phyloP scores from a whole-genome alignment of 2,888 invertebrate species.

The Merodon equestris region DNA sequence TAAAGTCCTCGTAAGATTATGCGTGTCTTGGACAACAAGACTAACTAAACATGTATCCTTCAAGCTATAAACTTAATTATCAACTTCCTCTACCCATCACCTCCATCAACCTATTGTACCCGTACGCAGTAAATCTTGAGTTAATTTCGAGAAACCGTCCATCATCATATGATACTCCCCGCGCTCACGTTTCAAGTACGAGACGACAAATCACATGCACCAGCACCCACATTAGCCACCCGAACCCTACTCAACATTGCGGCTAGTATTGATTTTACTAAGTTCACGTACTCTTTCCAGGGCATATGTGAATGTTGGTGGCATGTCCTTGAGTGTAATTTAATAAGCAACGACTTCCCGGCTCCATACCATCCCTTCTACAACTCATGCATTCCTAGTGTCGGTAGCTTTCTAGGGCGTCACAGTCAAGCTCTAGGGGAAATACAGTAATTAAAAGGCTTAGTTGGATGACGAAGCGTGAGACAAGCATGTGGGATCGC shows the following conservation, averaged over 20 bases:
- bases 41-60: background rate
- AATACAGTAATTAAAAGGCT: too few species aligned
- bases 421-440: too few species aligned
- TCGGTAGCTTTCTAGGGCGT: too few species aligned
- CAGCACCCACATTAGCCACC: background rate
- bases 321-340: conserved; percentile 44
- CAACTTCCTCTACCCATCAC: background rate
- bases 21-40: too few species aligned
- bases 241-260: conserved; percentile 5
- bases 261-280: conserved; percentile 41
- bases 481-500: too few species aligned
- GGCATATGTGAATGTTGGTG: conserved; percentile 22
- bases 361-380: background rate
- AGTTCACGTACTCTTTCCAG: conserved; percentile 50
- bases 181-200: background rate
- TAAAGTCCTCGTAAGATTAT: too few species aligned
- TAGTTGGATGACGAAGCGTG: too few species aligned
- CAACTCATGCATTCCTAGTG: background rate
- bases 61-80: background rate
- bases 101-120: conserved; percentile 11
- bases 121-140: too few species aligned
- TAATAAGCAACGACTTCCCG: conserved; percentile 43
- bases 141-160: conserved; percentile 3
- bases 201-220: conserved; percentile 4
- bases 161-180: conserved; percentile 22